phyloP scores from a whole-genome alignment of 2,888 invertebrate species.

The Buathra laborator region DNA sequence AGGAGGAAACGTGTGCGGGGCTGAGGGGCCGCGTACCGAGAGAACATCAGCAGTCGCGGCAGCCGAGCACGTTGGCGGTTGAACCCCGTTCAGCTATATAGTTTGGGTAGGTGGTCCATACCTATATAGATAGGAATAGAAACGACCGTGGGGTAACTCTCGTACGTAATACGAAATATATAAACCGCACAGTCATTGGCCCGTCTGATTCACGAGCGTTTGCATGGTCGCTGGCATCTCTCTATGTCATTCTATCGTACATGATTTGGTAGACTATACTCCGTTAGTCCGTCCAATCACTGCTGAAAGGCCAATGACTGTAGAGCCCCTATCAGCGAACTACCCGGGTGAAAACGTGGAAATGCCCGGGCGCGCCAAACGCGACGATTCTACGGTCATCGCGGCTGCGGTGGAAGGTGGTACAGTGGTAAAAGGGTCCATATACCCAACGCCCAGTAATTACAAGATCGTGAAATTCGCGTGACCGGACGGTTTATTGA shows the following conservation, averaged over 20 bases:
- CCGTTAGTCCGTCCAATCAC: not conserved
- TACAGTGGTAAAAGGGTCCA: conserved; percentile 37
- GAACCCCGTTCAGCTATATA: conserved; percentile 35
- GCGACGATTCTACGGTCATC: conserved; percentile 54
- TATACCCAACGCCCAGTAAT: conserved; percentile 54
- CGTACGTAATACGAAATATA: conserved; percentile 31
- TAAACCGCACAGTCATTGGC: conserved; percentile 4
- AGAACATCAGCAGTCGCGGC: conserved; percentile 47
- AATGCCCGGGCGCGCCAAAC: conserved; percentile 60
- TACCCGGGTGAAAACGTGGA: conserved; percentile 59
- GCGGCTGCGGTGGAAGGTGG: conserved; percentile 33
- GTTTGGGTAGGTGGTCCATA: not conserved
- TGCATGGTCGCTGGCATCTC: not conserved
- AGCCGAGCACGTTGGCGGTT: conserved; percentile 34
- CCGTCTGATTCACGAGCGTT: conserved; percentile 4
- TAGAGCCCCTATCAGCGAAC: not conserved
- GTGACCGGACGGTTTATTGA: conserved; percentile 62
- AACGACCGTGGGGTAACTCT: conserved; percentile 31
- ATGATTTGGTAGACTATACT: not conserved
- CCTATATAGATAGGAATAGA: conserved; percentile 9
- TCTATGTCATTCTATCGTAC: not conserved
- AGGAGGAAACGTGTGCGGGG: conserved; percentile 26
- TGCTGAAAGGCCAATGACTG: conserved; percentile 12
- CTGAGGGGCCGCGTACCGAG: conserved; percentile 20
- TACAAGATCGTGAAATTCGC: conserved; percentile 66